These are phyloP conservation scores for Neosilurus mollespiculum DNA, from an alignment of 2,797 vertebrate species.

Conservation along the genomic window DNA sequence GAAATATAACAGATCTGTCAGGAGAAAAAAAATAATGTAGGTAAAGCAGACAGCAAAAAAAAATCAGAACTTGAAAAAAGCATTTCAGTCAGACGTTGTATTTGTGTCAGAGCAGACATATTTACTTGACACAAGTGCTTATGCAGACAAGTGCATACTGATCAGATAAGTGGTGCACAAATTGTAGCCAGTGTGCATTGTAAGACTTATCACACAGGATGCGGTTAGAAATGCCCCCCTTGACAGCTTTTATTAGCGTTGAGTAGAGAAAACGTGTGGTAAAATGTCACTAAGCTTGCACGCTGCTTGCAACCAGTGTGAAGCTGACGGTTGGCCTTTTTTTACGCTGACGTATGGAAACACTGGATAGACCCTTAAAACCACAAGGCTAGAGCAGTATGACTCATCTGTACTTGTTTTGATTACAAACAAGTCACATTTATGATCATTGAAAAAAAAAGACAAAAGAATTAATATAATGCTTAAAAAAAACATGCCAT, in stretches of 20 bases:
- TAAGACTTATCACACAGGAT: constrained; percentile 39
- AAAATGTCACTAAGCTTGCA: constrained; percentile 30
- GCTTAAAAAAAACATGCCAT: background rate
- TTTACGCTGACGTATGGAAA: constrained; percentile 45
- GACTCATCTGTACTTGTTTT: background rate
- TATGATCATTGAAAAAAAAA: background rate
- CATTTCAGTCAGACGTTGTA: background rate
- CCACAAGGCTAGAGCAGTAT: constrained; percentile 17
- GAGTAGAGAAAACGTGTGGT: constrained; percentile 26
- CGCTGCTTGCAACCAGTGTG: constrained; percentile 1
- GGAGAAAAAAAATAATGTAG: background rate
- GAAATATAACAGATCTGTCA: background rate
- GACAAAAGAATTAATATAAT: background rate
- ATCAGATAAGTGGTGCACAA: constrained; percentile 47
- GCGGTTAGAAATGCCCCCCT: constrained; percentile 53
- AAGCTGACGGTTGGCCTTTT: constrained; percentile 16
- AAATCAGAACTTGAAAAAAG: background rate
- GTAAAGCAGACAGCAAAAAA: background rate
- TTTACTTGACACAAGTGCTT: background rate
- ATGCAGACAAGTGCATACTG: constrained; percentile 10
- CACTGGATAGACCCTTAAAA: constrained; percentile 37
- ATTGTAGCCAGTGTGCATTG: constrained; percentile 33
- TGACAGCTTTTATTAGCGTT: constrained; percentile 34
- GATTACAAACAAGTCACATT: constrained; percentile 5
- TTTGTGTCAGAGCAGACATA: background rate